Percentiles rank a stretch among this genome's conserved stretches.
These are phyloP conservation scores for Oryzias woworae DNA, from an alignment of 2,113 vertebrate species.

Conservation along the genomic window DNA sequence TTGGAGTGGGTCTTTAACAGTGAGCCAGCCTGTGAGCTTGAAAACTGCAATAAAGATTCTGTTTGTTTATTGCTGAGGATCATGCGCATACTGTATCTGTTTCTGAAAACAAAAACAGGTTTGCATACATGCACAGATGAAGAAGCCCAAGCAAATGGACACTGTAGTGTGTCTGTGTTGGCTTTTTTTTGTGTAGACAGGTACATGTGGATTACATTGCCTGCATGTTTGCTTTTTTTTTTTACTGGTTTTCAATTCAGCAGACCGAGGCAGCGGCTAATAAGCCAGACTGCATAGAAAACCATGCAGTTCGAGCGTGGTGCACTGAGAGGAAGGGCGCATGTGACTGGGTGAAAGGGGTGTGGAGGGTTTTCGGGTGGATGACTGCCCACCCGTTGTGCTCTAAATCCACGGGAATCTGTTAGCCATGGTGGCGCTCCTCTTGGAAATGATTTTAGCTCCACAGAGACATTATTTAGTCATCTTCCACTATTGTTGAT, in stretches of 20 bases:
- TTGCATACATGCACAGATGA: too few species aligned
- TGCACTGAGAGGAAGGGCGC: constrained; percentile 21
- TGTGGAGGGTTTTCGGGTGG: constrained; percentile 59
- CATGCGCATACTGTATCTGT: too few species aligned
- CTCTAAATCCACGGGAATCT: constrained; percentile 73
- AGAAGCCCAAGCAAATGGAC: too few species aligned
- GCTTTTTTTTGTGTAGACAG: constrained; percentile 7
- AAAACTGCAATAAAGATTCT: too few species aligned
- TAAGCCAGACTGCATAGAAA: constrained; percentile 15
- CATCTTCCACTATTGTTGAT: constrained; percentile 11
- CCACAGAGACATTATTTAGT: constrained; percentile 62
- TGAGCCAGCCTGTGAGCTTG: too few species aligned
- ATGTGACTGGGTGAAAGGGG: constrained; percentile 34
- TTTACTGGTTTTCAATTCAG: constrained; percentile 11
- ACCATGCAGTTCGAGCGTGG: constrained; percentile 13
- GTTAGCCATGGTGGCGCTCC: constrained; percentile 63
- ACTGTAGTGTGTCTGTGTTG: too few species aligned
- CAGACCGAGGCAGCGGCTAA: constrained; percentile 11
- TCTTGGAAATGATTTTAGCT: constrained; percentile 68
- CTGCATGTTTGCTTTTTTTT: constrained; percentile 18
- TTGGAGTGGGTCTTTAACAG: too few species aligned
- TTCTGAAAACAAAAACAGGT: too few species aligned
- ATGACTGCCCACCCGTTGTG: constrained; percentile 70
- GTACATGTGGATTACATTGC: constrained; percentile 11
- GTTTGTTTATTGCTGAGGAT: too few species aligned